A percentile compares a stretch with the other conserved stretches of the same genome.
phyloP scores from a whole-genome alignment of 2,113 vertebrate species.

The Stictonetta naevosa region DNA sequence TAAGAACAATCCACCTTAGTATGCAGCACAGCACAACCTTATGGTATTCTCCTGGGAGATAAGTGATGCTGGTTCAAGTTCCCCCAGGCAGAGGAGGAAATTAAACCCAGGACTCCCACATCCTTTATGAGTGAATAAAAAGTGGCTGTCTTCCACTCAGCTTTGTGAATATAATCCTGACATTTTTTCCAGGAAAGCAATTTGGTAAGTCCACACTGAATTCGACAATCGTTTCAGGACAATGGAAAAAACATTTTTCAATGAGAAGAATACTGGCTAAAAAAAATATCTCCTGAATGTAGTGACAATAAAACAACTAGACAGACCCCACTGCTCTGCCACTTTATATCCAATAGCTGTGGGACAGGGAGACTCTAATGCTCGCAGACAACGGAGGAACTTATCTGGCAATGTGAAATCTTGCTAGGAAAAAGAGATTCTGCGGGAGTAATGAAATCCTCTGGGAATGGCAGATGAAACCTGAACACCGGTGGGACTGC shows the following conservation, averaged over 20 bases:
- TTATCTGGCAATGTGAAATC: neutral
- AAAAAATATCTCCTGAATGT: neutral
- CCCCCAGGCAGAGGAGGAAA: constrained; percentile 69
- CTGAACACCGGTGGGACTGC: neutral
- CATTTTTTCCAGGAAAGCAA: constrained; percentile 58
- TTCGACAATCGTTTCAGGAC: constrained; percentile 30
- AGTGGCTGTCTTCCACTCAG: constrained; percentile 58
- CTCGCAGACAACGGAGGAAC: neutral
- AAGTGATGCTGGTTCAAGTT: constrained; percentile 64
- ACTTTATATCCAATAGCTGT: neutral
- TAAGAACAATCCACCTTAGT: constrained; percentile 44
- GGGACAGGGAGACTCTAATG: neutral
- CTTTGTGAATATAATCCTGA: constrained; percentile 64
- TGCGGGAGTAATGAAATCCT: constrained; percentile 1
- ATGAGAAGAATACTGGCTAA: neutral
- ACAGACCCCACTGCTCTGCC: neutral
- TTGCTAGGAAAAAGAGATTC: neutral
- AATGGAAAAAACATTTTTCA: constrained; percentile 51
- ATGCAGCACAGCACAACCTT: constrained; percentile 58
- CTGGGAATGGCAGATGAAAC: neutral
- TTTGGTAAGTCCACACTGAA: constrained; percentile 60
- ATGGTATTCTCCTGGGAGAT: constrained; percentile 62
- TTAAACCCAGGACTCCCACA: constrained; percentile 68
- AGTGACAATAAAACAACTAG: constrained; percentile 23
- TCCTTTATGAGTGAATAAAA: constrained; percentile 70